These are phyloP conservation scores for Onychomys arenicola DNA, from an alignment of 2,797 vertebrate species.

Conservation along the genomic window DNA sequence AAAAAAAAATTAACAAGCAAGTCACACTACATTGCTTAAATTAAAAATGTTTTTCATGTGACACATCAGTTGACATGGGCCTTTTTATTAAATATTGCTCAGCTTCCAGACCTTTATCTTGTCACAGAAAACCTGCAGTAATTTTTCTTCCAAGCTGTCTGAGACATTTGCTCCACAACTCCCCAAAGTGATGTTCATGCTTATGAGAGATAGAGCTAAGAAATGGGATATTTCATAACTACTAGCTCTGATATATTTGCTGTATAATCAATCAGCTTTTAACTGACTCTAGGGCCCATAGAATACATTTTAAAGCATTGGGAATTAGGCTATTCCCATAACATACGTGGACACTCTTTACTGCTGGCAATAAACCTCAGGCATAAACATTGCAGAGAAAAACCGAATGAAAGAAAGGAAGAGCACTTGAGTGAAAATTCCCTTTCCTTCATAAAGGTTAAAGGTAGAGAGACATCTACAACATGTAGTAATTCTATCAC, in stretches of 20 bases:
- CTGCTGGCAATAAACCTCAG: constrained; percentile 72
- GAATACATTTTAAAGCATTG: constrained; percentile 74
- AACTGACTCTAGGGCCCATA: constrained; percentile 62
- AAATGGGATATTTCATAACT: constrained; percentile 73
- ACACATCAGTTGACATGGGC: not conserved
- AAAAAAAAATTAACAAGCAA: not conserved
- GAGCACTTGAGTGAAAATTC: constrained; percentile 75
- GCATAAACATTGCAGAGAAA: constrained; percentile 77
- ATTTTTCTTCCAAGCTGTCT: constrained; percentile 64
- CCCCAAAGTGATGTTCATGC: constrained; percentile 68
- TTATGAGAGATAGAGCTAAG: constrained; percentile 62
- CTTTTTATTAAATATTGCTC: constrained; percentile 60
- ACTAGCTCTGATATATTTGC: constrained; percentile 66
- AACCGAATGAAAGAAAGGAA: constrained; percentile 82
- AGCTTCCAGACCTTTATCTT: constrained; percentile 57
- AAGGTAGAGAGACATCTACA: constrained; percentile 73
- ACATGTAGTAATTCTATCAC: constrained; percentile 74
- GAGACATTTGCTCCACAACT: constrained; percentile 62
- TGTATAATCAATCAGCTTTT: constrained; percentile 74
- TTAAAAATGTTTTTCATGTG: constrained; percentile 51
- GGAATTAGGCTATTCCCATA: constrained; percentile 81
- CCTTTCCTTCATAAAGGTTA: constrained; percentile 79
- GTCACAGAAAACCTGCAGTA: constrained; percentile 59
- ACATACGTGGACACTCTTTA: constrained; percentile 79
- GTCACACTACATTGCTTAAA: not conserved